Base-by-base conservation (phyloP, 2,797 vertebrate species). In the Menidia menidia region DNA sequence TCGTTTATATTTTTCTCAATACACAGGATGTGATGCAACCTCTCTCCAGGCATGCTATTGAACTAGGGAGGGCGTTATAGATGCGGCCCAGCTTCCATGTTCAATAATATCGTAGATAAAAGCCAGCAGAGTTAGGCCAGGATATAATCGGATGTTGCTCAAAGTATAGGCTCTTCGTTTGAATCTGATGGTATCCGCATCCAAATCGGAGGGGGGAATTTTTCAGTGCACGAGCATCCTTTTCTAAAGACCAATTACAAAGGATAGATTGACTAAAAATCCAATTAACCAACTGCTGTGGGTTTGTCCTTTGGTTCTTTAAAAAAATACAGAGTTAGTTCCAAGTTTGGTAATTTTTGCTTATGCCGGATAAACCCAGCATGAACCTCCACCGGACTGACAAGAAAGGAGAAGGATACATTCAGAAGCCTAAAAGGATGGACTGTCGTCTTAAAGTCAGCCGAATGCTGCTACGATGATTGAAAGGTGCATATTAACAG, bases 11-110 rank as follows among this genome's bases (percentile, higher is more conserved):
- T 60, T 60, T 82, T 59, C 48, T 83, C 79, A 80, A 77, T 73
- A 52, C 30, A 12, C 67, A 56, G 68, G 33, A 68, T 76, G 66
- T 85, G 76, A 87, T 80, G 80, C 53, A 84, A 84, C 69, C 58
- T 44, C 35, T 69, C 78, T 78, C 70, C 47, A 5, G 33, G 69
- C 25, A 25, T 25, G 74, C 52, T 62, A 13, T 1, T 56, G 58
- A 83, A 72, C 67, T 72, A 61, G 60, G 54, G 15, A 65, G 35
- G 50, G 62, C 12, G 18, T 62, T 64, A 11, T 50, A 58, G 18
- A 3, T 31, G 41, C 39, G 8, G 57, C 3, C 14, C 32, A 30
- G 66, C 25, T 25, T 25, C 25, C 32, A 55, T 55, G 64, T 57
- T 53, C 41, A 6, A 58, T 52, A 32, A n/a, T 56, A 39, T 56